Conservation (phyloP, 2,888 invertebrate genomes). For the Phaonia tiefii region DNA sequence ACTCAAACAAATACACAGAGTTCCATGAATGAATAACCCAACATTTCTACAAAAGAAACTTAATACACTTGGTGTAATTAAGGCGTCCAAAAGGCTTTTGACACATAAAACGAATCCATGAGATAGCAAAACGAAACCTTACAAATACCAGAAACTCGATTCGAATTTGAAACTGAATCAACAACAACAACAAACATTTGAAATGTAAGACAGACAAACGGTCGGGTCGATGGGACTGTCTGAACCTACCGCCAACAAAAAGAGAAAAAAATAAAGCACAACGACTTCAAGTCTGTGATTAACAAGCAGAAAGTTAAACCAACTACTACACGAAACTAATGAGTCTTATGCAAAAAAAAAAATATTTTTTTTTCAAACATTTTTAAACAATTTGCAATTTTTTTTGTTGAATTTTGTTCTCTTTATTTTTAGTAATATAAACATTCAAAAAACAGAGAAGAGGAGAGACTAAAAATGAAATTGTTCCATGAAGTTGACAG, state of each 20-base stretch:
- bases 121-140: slow-evolving; percentile 20
- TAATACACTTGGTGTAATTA: slow-evolving; percentile 30
- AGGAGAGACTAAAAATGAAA: slow-evolving; percentile 3
- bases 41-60: slow-evolving; percentile 16
- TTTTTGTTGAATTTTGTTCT: neutral
- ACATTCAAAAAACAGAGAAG: slow-evolving; percentile 7
- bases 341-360: slow-evolving; percentile 18
- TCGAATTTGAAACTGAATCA: slow-evolving; percentile 29
- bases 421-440: neutral
- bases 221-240: neutral
- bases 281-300: slow-evolving; percentile 26
- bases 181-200: neutral
- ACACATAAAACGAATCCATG: slow-evolving; percentile 37
- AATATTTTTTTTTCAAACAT: slow-evolving; percentile 1
- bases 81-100: slow-evolving; percentile 38
- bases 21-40: neutral
- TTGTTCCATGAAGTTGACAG: slow-evolving; percentile 29
- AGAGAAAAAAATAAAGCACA: too few relatives aligned
- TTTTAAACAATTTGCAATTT: neutral
- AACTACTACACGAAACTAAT: slow-evolving; percentile 1
- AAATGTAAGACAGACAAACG: neutral
- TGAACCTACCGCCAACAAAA: slow-evolving; percentile 5
- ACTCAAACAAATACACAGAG: neutral
- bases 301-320: slow-evolving; percentile 21
- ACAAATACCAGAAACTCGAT: slow-evolving; percentile 18